Evolutionary conservation across 2,113 vertebrate species (phyloP).

Genomic region (Dipodomys stephensi): DNA sequence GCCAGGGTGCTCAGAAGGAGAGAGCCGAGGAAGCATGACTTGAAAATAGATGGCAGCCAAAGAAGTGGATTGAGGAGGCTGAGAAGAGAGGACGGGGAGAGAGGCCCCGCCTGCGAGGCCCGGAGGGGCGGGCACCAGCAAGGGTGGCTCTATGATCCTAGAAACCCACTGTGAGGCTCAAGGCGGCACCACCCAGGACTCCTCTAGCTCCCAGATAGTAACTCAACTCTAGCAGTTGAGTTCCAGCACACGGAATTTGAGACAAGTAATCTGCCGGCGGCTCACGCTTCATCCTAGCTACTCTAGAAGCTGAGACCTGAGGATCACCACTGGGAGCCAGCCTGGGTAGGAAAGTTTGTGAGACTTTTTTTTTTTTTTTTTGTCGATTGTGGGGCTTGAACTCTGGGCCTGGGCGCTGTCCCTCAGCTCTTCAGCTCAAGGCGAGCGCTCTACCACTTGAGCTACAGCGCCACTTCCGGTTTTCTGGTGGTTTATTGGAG

Average conservation of each 20-base stretch:
- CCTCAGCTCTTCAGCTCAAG: no score
- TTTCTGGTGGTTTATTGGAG: no score
- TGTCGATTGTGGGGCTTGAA: no score
- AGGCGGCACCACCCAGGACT: neutral
- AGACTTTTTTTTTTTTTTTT: no score
- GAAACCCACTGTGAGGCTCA: neutral
- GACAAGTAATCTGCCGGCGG: no score
- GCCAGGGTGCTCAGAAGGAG: neutral
- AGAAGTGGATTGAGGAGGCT: neutral
- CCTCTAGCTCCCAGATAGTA: neutral
- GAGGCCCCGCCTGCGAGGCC: neutral
- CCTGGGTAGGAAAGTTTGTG: no score
- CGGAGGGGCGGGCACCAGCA: neutral
- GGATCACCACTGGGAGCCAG: no score
- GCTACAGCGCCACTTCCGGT: no score
- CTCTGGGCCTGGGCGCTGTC: no score
- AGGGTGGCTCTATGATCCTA: neutral
- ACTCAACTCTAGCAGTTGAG: neutral
- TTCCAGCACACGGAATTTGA: neutral
- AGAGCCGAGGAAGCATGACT: neutral
- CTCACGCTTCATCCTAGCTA: no score
- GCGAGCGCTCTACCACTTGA: no score
- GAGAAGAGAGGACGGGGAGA: neutral
- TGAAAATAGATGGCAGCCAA: neutral
- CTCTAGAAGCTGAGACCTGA: no score